Evolutionary conservation across 92 coral and sea anemone species (phyloP).

Genomic region (Chrysogorgia sp.): DNA sequence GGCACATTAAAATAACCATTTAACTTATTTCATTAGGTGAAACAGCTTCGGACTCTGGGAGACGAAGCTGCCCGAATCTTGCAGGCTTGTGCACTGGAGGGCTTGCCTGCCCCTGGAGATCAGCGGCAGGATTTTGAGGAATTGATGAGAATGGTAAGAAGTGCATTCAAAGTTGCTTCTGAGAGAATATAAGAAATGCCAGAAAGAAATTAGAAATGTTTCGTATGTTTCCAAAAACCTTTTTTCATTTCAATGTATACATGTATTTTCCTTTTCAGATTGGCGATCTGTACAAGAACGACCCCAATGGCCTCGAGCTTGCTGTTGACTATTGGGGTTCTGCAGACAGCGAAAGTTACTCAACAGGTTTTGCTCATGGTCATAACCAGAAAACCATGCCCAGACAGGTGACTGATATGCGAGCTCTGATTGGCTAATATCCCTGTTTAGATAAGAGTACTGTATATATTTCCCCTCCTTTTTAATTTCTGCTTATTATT

Average conservation of each 20-base stretch:
- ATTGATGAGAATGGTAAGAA: slow-evolving; percentile 79
- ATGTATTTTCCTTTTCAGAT: slow-evolving; percentile 53
- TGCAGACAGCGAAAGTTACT: slow-evolving; percentile 67
- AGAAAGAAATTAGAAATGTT: too few relatives aligned
- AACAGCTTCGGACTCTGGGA: slow-evolving; percentile 92
- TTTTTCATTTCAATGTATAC: not conserved
- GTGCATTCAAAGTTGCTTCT: too few relatives aligned
- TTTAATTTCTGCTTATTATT: too few relatives aligned
- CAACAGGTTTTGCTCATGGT: slow-evolving; percentile 56
- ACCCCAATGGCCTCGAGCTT: slow-evolving; percentile 80
- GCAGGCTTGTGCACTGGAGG: slow-evolving; percentile 86
- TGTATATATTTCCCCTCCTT: too few relatives aligned
- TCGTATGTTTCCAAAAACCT: not conserved
- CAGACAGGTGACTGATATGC: too few relatives aligned
- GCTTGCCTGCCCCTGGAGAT: slow-evolving; percentile 81
- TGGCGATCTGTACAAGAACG: slow-evolving; percentile 82
- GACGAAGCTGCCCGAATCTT: slow-evolving; percentile 96
- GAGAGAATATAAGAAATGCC: too few relatives aligned
- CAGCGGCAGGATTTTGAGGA: slow-evolving; percentile 88
- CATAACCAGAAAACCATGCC: slow-evolving; percentile 73
- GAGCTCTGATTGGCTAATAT: too few relatives aligned
- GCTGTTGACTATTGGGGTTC: slow-evolving; percentile 92
- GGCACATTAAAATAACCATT: not conserved
- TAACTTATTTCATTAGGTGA: slow-evolving; percentile 77
- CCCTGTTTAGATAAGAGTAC: too few relatives aligned